phyloP scores from a whole-genome alignment of 2,888 invertebrate genomes.

The Trichacis sp. region DNA sequence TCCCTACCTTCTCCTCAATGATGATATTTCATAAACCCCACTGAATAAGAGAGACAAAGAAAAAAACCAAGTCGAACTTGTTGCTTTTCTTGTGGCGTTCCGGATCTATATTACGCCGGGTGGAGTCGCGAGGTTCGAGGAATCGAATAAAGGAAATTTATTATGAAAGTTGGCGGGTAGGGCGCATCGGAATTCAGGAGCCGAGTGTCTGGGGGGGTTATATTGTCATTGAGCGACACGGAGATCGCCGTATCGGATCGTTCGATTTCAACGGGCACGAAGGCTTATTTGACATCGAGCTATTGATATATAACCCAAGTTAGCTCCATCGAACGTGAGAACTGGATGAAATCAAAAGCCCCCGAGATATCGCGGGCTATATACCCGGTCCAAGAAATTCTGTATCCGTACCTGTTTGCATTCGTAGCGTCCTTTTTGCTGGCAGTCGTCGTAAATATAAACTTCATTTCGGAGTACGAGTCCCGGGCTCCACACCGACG shows the following conservation, averaged over 20 bases:
- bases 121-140: slow-evolving; percentile 28
- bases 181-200: slow-evolving; percentile 35
- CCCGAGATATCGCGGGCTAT: slow-evolving; percentile 41
- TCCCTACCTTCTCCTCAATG: too few relatives aligned
- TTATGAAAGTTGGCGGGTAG: slow-evolving; percentile 31
- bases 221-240: slow-evolving; percentile 20
- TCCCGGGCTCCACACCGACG: slow-evolving; percentile 24
- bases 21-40: too few relatives aligned
- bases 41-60: too few relatives aligned
- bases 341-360: slow-evolving; percentile 45
- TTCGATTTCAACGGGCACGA: slow-evolving; percentile 33
- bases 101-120: slow-evolving; percentile 7
- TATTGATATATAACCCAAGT: slow-evolving; percentile 38
- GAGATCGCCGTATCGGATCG: slow-evolving; percentile 28
- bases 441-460: slow-evolving; percentile 42
- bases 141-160: slow-evolving; percentile 31
- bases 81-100: slow-evolving; percentile 20
- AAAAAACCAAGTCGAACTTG: too few relatives aligned
- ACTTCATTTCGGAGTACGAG: slow-evolving; percentile 38
- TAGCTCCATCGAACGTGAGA: slow-evolving; percentile 41
- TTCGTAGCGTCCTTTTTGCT: slow-evolving; percentile 39
- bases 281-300: slow-evolving; percentile 40
- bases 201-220: too few relatives aligned
- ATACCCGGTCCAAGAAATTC: slow-evolving; percentile 37
- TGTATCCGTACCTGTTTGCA: slow-evolving; percentile 43